Percentiles rank a stretch among this genome's conserved stretches.
phyloP scores from a whole-genome alignment of 2,797 vertebrate genomes.

The Meda fulgida region DNA sequence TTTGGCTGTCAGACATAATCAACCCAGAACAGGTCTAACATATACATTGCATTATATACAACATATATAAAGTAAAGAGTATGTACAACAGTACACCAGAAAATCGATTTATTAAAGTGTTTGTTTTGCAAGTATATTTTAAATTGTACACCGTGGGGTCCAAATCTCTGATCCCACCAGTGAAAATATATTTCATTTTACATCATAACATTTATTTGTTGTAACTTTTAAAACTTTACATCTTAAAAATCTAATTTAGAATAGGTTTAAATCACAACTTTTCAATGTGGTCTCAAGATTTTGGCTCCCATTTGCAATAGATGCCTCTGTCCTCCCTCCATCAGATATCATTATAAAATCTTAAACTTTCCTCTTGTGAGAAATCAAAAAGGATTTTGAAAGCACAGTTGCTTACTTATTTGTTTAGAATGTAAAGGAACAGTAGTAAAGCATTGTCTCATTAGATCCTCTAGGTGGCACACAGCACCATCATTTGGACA shows the following conservation, averaged over 20 bases:
- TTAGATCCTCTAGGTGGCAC: constrained; percentile 5
- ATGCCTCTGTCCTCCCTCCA: neutral
- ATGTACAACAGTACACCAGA: neutral
- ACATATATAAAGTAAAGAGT: too few species aligned
- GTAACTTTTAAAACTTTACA: neutral
- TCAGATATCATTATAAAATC: neutral
- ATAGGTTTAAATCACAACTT: too few species aligned
- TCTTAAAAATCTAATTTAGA: neutral
- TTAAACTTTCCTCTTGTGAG: neutral
- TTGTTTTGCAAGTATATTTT: neutral
- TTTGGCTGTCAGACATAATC: neutral
- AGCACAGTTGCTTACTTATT: neutral
- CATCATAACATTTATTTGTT: neutral
- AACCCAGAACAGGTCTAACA: neutral
- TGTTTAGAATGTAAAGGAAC: neutral
- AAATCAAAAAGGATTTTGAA: neutral
- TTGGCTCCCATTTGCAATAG: neutral
- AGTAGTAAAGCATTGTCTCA: neutral
- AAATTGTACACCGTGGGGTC: neutral
- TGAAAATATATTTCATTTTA: too few species aligned
- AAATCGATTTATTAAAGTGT: neutral
- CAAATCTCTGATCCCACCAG: neutral
- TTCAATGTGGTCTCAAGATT: too few species aligned
- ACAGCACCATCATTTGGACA: neutral
- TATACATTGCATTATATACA: neutral